Evolutionary conservation across 2,113 vertebrate species (phyloP).

Genomic region (Ginglymostoma cirratum): DNA sequence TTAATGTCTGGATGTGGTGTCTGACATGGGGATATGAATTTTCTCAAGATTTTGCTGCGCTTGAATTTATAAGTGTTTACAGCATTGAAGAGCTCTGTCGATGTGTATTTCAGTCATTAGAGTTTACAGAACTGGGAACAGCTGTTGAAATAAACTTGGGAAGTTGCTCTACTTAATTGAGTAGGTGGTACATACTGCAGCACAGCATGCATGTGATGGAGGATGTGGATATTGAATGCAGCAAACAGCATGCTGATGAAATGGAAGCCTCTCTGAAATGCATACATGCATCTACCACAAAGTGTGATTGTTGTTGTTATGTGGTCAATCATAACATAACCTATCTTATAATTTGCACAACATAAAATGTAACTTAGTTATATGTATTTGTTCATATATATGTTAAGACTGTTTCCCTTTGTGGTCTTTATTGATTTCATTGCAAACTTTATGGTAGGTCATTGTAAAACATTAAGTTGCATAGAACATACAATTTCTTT

Average conservation of each 20-base stretch:
- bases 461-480: constrained; percentile 39
- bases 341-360: background rate
- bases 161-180: too few species aligned
- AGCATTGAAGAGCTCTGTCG: background rate
- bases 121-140: background rate
- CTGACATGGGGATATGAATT: background rate
- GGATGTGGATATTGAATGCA: background rate
- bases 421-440: background rate
- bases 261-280: background rate
- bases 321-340: background rate
- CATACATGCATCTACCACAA: background rate
- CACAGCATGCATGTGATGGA: background rate
- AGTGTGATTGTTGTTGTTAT: background rate
- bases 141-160: background rate
- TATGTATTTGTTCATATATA: background rate
- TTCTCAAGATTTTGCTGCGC: background rate
- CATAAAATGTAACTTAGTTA: background rate
- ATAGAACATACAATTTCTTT: constrained; percentile 56
- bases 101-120: background rate
- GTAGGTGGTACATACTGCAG: background rate
- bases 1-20: background rate
- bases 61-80: background rate
- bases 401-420: background rate
- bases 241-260: background rate
- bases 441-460: background rate